Evolutionary conservation across 2,797 vertebrate genomes (phyloP), one percentile per base, ranked within the genome.

Genomic region (Pseudomugil tenellus): DNA sequence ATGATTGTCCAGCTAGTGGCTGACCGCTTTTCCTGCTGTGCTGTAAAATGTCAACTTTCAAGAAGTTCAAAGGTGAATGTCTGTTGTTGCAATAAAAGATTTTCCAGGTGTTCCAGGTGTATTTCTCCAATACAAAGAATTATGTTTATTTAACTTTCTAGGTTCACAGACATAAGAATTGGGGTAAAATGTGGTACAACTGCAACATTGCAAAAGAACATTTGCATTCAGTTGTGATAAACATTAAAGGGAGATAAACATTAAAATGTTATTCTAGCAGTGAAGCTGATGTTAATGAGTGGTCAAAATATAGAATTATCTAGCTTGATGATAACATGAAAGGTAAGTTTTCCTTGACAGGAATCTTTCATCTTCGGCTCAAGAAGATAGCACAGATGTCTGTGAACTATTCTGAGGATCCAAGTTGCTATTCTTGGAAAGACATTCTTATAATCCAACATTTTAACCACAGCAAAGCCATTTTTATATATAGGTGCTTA

Each of bases 401-500:
- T 43, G 39, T 19, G 39, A 43, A 43, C 39, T 73, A 53, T 82
- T 56, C 32, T 6, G n/a, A 23, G 39, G 48, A 62, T 67, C 63
- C 59, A 31, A 37, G 51, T 48, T n/a, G 16, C 53, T 63, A 31
- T 67, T 67, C 34, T 46, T 84, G 61, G 37, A 76, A 54, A 11
- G 53, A 34, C 2, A 52, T 55, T 19, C 23, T 62, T 63, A 52
- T 46, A 67, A 72, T 63, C 23, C 39, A 69, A 67, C 52, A 58
- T 73, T 70, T 63, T 61, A 65, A 46, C 51, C 60, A 10, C 63
- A 76, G 70, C 51, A 79, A 74, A 81, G 74, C 52, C 51, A 58
- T 68, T 77, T 83, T 87, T n/a, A n/a, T 78, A 62, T 71, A 84
- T 67, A 70, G 75, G 72, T 85, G 58, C 72, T 80, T 87, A 70